Evolutionary conservation across 2,797 vertebrate species (phyloP).

Genomic region (Salmo trutta): DNA sequence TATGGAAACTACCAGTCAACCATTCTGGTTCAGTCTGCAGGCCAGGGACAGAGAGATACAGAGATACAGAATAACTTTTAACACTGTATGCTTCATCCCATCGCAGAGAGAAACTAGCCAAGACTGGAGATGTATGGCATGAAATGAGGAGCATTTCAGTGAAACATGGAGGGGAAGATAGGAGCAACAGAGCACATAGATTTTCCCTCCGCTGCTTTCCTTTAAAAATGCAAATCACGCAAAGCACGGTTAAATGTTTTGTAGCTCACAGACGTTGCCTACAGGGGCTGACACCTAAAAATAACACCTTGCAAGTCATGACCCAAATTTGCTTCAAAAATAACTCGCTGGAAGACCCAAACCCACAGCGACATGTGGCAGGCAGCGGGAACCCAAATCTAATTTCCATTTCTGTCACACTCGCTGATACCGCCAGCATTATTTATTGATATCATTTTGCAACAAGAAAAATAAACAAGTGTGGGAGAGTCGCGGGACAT

Average conservation of each 20-base stretch:
- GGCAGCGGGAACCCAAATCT: conserved; percentile 60
- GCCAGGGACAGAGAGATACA: conserved; percentile 27
- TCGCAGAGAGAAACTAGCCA: conserved; percentile 35
- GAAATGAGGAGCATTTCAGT: conserved; percentile 40
- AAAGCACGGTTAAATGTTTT: conserved; percentile 51
- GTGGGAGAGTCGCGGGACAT: conserved; percentile 24
- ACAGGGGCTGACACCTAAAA: conserved; percentile 70
- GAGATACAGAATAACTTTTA: conserved; percentile 45
- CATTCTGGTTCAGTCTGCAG: conserved; percentile 36
- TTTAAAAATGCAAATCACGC: conserved; percentile 59
- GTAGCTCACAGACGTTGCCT: conserved; percentile 66
- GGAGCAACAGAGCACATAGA: conserved; percentile 23
- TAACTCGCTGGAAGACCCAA: conserved; percentile 69
- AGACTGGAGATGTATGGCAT: conserved; percentile 35
- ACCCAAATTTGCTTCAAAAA: conserved; percentile 76
- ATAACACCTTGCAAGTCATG: conserved; percentile 73
- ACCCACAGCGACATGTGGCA: conserved; percentile 49
- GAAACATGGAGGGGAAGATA: conserved; percentile 15
- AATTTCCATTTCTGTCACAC: conserved; percentile 67
- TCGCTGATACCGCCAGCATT: conserved; percentile 47
- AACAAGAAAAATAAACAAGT: conserved; percentile 44
- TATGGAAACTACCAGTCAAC: conserved; percentile 2
- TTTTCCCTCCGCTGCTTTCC: conserved; percentile 39
- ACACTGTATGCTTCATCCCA: conserved; percentile 23
- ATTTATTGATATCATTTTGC: conserved; percentile 59